Evolutionary conservation across 2,888 invertebrate genomes (phyloP).

Genomic region (Ceraclea dissimilis): DNA sequence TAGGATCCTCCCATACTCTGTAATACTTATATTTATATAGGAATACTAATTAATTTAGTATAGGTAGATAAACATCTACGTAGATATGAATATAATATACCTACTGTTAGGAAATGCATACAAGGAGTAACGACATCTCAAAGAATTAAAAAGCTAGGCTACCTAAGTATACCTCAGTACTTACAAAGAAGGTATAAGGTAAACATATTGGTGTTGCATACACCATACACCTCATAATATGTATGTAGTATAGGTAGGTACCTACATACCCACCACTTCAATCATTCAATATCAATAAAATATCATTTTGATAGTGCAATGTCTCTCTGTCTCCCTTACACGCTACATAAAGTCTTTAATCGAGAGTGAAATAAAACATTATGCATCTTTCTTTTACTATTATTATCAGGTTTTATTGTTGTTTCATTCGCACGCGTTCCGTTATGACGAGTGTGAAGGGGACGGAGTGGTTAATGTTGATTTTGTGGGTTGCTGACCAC

Average conservation of each 20-base stretch:
- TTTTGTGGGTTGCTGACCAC: constrained; percentile 11
- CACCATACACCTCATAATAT: too few species aligned
- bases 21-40: too few species aligned
- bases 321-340: constrained; percentile 2
- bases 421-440: background rate
- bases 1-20: too few species aligned
- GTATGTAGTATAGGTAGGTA: constrained; percentile 2
- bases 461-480: constrained; percentile 1
- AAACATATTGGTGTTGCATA: too few species aligned
- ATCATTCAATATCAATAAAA: background rate
- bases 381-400: background rate
- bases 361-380: background rate
- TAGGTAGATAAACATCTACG: too few species aligned
- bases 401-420: background rate
- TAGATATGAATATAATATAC: too few species aligned
- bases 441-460: background rate
- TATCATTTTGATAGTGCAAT: background rate
- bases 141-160: too few species aligned
- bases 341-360: background rate
- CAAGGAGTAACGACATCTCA: too few species aligned
- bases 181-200: too few species aligned
- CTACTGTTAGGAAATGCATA: too few species aligned
- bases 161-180: too few species aligned
- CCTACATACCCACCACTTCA: background rate
- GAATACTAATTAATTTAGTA: too few species aligned